phyloP scores from a whole-genome alignment of 2,797 vertebrate genomes.

The Peromyscus aztecus region DNA sequence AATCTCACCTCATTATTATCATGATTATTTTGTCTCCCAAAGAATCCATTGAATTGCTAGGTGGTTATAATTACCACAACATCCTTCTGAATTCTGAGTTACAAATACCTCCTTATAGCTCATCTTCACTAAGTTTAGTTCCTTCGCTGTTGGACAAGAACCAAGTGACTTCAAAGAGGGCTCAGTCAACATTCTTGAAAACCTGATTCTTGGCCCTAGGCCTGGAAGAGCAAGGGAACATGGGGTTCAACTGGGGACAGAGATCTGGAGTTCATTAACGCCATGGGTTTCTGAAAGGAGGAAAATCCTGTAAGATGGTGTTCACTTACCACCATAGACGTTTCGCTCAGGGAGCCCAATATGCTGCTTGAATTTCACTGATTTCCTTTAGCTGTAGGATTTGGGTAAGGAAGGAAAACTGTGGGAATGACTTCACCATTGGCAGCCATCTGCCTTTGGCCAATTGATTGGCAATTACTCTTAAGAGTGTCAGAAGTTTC shows the following conservation, averaged over 20 bases:
- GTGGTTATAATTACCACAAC: neutral
- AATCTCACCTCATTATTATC: neutral
- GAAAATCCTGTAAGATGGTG: slow-evolving; percentile 58
- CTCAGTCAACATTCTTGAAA: slow-evolving; percentile 61
- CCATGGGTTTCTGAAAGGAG: slow-evolving; percentile 66
- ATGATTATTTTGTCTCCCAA: neutral
- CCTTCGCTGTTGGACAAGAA: neutral
- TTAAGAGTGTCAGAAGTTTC: slow-evolving; percentile 75
- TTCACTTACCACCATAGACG: slow-evolving; percentile 73
- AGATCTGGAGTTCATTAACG: slow-evolving; percentile 68
- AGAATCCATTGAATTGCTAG: neutral
- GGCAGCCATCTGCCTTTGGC: slow-evolving; percentile 70
- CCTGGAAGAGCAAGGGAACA: neutral
- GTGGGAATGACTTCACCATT: slow-evolving; percentile 77
- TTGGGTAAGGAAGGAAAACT: slow-evolving; percentile 72
- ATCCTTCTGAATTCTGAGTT: neutral
- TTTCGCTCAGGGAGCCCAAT: slow-evolving; percentile 59
- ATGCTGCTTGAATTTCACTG: slow-evolving; percentile 79
- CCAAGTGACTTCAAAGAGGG: neutral
- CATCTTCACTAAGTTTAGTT: neutral
- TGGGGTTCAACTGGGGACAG: slow-evolving; percentile 67
- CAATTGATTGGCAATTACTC: slow-evolving; percentile 68
- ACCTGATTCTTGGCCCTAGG: slow-evolving; percentile 28
- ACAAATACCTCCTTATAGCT: neutral
- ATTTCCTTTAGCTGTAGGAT: slow-evolving; percentile 73